Percentiles rank a stretch among this genome's conserved stretches.
phyloP scores from a whole-genome alignment of 2,113 vertebrate genomes.

The Calidris pugnax region DNA sequence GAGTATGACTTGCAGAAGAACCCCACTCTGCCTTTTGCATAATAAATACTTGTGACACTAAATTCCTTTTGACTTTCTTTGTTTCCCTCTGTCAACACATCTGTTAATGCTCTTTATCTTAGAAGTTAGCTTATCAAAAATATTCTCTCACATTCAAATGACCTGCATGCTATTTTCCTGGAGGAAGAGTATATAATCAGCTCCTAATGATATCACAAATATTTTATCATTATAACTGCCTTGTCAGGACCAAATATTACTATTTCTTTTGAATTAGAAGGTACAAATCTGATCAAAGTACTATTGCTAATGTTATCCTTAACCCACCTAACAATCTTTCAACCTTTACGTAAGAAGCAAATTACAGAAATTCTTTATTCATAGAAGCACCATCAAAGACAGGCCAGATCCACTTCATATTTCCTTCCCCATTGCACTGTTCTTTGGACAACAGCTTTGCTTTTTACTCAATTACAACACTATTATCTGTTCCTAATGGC shows the following conservation, averaged over 20 bases:
- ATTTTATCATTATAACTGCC: not conserved
- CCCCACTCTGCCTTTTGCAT: not conserved
- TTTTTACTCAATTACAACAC: not conserved
- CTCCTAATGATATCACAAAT: not conserved
- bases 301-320: not conserved
- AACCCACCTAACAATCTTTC: not conserved
- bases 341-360: not conserved
- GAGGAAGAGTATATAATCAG: not conserved
- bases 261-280: not conserved
- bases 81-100: not conserved
- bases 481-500: slow-evolving; percentile 1
- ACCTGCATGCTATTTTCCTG: not conserved
- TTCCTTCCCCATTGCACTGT: not conserved
- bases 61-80: not conserved
- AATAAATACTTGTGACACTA: not conserved
- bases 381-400: not conserved
- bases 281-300: not conserved
- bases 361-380: not conserved
- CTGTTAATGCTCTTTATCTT: not conserved
- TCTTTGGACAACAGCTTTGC: not conserved
- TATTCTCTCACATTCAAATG: not conserved
- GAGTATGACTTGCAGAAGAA: not conserved
- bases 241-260: not conserved
- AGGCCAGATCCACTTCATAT: not conserved
- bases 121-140: not conserved